These are phyloP conservation scores for Emberiza fucata DNA, from an alignment of 2,113 vertebrate species.

Conservation along the genomic window DNA sequence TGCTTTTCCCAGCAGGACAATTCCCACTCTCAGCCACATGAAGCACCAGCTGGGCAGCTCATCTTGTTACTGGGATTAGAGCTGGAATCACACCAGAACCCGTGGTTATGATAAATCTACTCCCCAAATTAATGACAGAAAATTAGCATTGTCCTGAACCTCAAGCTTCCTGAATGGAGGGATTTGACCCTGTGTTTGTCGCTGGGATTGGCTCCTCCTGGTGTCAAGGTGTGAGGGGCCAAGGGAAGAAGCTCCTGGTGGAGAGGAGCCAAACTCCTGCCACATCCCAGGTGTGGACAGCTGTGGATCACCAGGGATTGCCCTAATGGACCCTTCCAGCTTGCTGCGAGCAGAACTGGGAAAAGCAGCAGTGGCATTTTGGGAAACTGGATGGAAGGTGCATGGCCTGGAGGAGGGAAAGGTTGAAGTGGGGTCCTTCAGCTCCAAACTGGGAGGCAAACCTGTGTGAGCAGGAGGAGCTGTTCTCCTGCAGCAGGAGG, in stretches of 20 bases:
- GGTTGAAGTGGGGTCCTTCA: not conserved
- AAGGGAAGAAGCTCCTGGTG: not conserved
- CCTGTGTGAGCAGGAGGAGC: not conserved
- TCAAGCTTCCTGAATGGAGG: not conserved
- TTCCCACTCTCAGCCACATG: constrained; percentile 1
- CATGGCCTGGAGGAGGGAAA: not conserved
- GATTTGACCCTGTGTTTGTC: not conserved
- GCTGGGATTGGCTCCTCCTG: not conserved
- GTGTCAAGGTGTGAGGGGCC: not conserved
- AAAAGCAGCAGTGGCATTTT: not conserved
- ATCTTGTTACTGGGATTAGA: constrained; percentile 1
- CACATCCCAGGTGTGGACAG: not conserved
- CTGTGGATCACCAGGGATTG: not conserved
- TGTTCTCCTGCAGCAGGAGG: not conserved
- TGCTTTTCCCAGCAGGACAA: not conserved
- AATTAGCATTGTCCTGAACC: not conserved
- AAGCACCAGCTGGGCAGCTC: constrained; percentile 11
- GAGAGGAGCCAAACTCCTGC: not conserved
- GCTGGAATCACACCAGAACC: not conserved
- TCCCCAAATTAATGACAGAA: not conserved
- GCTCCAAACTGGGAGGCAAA: not conserved
- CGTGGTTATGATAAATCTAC: not conserved
- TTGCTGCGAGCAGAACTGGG: not conserved
- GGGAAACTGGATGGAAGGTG: not conserved
- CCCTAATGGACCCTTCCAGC: not conserved